Conservation (phyloP, 2,888 invertebrate species). For the Orthosia incerta region DNA sequence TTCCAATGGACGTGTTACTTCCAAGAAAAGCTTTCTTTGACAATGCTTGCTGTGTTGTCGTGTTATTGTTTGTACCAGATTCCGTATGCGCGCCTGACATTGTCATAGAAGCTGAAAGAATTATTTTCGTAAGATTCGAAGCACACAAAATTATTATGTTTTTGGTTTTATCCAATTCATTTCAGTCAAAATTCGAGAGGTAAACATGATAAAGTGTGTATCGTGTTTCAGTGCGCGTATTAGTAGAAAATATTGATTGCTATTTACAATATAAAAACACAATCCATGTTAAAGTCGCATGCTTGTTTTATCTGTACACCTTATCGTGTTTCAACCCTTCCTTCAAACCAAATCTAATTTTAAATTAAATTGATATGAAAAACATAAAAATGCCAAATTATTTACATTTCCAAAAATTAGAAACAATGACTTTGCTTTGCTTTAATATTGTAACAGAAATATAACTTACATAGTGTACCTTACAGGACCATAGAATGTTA, state of each 20-base stretch:
- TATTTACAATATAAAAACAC: slow-evolving; percentile 71
- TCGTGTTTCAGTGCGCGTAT: slow-evolving; percentile 72
- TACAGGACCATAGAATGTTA: slow-evolving; percentile 87
- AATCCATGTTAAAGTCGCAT: slow-evolving; percentile 79
- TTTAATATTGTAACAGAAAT: slow-evolving; percentile 80
- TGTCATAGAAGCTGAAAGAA: slow-evolving; percentile 93
- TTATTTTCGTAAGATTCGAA: slow-evolving; percentile 36
- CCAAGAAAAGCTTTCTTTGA: slow-evolving; percentile 89
- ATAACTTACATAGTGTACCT: slow-evolving; percentile 88
- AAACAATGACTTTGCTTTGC: slow-evolving; percentile 88
- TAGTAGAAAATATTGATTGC: slow-evolving; percentile 75
- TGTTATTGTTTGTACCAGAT: slow-evolving; percentile 85
- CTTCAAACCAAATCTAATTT: slow-evolving; percentile 63
- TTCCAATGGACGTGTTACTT: slow-evolving; percentile 89
- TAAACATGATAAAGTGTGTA: slow-evolving; percentile 85
- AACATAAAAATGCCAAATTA: slow-evolving; percentile 80
- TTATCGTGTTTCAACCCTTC: slow-evolving; percentile 83
- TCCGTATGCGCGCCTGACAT: slow-evolving; percentile 92
- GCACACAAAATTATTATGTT: background rate
- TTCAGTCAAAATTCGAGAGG: slow-evolving; percentile 34
- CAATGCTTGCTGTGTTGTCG: slow-evolving; percentile 86
- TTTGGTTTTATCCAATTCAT: slow-evolving; percentile 1
- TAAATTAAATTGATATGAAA: slow-evolving; percentile 47
- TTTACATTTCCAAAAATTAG: slow-evolving; percentile 68
- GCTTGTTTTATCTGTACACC: slow-evolving; percentile 81